phyloP scores from a whole-genome alignment of 2,888 invertebrate genomes.

The Pelosia muscerda region DNA sequence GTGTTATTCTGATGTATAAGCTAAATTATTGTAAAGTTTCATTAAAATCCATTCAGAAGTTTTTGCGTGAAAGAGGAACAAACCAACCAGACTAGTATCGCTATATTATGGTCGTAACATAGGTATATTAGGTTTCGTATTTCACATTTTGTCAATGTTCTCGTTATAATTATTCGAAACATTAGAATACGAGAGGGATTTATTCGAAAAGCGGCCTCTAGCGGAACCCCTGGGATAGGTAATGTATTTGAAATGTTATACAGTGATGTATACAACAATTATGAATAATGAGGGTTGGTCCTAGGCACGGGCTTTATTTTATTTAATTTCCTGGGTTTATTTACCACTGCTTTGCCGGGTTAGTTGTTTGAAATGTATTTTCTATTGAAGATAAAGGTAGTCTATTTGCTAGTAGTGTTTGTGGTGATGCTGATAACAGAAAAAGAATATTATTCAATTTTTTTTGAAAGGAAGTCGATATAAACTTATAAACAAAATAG shows the following conservation, averaged over 20 bases:
- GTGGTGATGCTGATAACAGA: too few species aligned
- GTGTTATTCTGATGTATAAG: too few species aligned
- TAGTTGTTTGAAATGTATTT: not conserved
- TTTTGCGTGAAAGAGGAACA: too few species aligned
- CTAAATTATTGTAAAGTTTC: too few species aligned
- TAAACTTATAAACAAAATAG: too few species aligned
- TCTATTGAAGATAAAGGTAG: not conserved
- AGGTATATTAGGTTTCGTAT: not conserved
- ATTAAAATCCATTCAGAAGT: too few species aligned
- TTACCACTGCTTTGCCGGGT: not conserved
- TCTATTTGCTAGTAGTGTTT: not conserved
- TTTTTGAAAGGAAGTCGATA: too few species aligned
- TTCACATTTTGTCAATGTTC: not conserved
- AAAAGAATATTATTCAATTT: too few species aligned
- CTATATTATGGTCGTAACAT: not conserved
- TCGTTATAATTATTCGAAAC: not conserved
- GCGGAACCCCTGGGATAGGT: not conserved
- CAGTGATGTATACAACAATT: not conserved
- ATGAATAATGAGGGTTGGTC: slow-evolving; percentile 4
- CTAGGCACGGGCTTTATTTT: not conserved
- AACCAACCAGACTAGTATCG: too few species aligned
- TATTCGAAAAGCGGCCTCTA: not conserved
- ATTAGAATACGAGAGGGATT: not conserved
- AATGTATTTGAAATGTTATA: not conserved
- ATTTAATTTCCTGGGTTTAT: not conserved